A percentile compares a stretch with the other conserved stretches of the same genome.
Evolutionary conservation across 2,113 vertebrate genomes (phyloP).

Genomic region (Motacilla alba): DNA sequence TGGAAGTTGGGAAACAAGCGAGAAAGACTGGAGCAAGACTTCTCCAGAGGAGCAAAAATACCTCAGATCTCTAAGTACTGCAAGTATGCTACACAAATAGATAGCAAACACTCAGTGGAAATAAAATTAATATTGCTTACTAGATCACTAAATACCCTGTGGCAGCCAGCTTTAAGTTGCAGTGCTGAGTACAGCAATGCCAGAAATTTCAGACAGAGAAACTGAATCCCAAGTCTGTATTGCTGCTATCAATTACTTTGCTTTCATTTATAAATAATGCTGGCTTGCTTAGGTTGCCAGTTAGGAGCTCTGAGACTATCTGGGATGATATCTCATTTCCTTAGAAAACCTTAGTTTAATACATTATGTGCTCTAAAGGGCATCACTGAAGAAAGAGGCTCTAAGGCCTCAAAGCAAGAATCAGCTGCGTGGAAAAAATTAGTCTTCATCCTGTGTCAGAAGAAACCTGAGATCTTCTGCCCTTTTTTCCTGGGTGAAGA

Average conservation of each 20-base stretch:
- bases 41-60: background rate
- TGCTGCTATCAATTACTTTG: constrained; percentile 24
- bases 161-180: background rate
- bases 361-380: background rate
- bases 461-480: background rate
- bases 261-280: constrained; percentile 48
- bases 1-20: background rate
- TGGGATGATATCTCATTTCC: background rate
- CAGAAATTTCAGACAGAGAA: background rate
- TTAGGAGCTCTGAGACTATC: background rate
- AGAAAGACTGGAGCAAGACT: background rate
- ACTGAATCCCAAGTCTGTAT: background rate
- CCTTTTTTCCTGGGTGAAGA: background rate
- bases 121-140: background rate
- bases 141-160: background rate
- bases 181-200: background rate
- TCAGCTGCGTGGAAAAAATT: background rate
- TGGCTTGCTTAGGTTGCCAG: background rate
- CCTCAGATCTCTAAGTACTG: background rate
- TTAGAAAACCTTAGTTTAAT: background rate
- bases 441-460: background rate
- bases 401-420: background rate
- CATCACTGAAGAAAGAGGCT: background rate
- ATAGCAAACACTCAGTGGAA: background rate
- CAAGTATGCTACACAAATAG: background rate